phyloP scores from a whole-genome alignment of 2,113 vertebrate genomes.

The Ophthalmolycus amberensis region DNA sequence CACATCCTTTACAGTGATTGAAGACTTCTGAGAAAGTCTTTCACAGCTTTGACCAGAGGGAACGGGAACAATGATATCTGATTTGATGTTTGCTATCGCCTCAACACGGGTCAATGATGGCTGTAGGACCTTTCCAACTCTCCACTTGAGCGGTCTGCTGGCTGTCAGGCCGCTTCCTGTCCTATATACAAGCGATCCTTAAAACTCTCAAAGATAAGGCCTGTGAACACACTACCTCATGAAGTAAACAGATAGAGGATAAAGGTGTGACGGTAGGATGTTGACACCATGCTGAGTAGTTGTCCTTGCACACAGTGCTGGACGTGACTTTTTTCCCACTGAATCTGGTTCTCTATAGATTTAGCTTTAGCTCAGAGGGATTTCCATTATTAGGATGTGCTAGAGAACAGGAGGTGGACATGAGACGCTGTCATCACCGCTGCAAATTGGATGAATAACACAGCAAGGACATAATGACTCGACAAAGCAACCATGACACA shows the following conservation, averaged over 20 bases:
- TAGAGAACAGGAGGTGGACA: constrained; percentile 56
- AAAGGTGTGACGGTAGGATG: constrained; percentile 34
- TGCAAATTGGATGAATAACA: constrained; percentile 52
- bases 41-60: constrained; percentile 32
- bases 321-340: constrained; percentile 51
- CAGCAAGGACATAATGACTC: constrained; percentile 51
- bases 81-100: constrained; percentile 42
- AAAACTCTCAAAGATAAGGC: constrained; percentile 32
- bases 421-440: constrained; percentile 48
- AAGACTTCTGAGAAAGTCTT: constrained; percentile 6
- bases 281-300: constrained; percentile 49
- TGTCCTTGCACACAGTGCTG: constrained; percentile 52
- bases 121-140: constrained; percentile 31
- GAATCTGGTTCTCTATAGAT: constrained; percentile 60
- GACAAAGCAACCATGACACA: constrained; percentile 46
- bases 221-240: constrained; percentile 14
- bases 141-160: constrained; percentile 20
- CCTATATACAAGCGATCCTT: constrained; percentile 21
- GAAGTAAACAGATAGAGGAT: constrained; percentile 22
- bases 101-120: constrained; percentile 38
- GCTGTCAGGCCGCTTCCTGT: constrained; percentile 25
- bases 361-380: constrained; percentile 52
- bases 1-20: constrained; percentile 24
- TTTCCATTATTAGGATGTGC: constrained; percentile 61
- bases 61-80: constrained; percentile 5